Evolutionary conservation across 2,113 vertebrate genomes (phyloP), one percentile per base, ranked within the genome.

Genomic region (Silurus glanis): DNA sequence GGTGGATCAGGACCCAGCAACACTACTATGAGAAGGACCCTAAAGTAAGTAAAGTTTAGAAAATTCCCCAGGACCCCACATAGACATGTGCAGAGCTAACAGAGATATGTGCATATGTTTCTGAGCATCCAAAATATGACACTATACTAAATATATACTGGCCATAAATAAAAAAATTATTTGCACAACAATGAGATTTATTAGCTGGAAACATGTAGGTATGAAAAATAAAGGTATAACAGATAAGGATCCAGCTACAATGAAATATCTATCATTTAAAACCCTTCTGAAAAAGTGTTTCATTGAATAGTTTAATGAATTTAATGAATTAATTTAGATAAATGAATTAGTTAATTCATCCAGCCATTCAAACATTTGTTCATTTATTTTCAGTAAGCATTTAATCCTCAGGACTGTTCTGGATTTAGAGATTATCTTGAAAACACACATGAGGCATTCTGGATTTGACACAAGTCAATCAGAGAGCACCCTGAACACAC

Each of bases 1-100:
- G 96, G 86, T 97, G 97, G 97, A 96, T 98, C 93, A 93, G 97
- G 89, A 98, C 97, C n/a, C 97, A 97, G 93, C 97, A 97, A 93
- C 89, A 96, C 92, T 97, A 97, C 93, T 97, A 98, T 53, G 97
- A 97, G 92, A 97, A 96, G 90, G 97, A 98, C 90, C 97, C 97
- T 82, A 97, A 97, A 96, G 97, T 97, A 93, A 93, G 92, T 84
- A 5, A 55, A 55, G 84, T 67, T n/a, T 37, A 61, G 19, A 62
- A 72, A 82, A 83, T 71, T 16, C 14, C 6, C 37, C 75, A 78
- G 53, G 5, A 51, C 9, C 71, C 8, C 7, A 47, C 9, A 37
- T 37, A 37, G 37, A 37, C 3, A 37, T 37, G 28, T 37, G 28
- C 28, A 74, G 8, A 49, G 16, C 45, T 72, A 3, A 72, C 28